Base-by-base conservation (phyloP, 1,140 invertebrate genomes). In the Spodoptera litura region DNA sequence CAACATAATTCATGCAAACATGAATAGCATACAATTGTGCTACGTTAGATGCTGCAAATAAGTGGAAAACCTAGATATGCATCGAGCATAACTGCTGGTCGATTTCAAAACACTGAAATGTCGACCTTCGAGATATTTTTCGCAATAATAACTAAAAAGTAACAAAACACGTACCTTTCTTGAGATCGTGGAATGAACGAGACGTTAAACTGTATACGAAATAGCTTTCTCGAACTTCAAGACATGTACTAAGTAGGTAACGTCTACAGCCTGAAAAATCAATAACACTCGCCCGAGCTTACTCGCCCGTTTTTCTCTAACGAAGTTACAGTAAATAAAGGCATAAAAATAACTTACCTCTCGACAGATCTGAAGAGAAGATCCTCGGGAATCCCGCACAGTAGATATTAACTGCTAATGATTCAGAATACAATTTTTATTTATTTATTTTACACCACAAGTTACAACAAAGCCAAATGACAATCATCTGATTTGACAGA, bases 251-350 rank as follows among this genome's bases (percentile, higher is more conserved):
- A 68, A 77, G 75, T 77, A 77, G 79, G 61, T 66, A 80, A 78
- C 64, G 68, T 68, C 78, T 79, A 72, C 76, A 73, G 74, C 64
- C 85, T 84, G 85, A 90, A 88, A 90, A 90, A 90, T 90, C 88
- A 88, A 90, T 90, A 90, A 88, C 86, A 86, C 70, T 82, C 61
- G 73, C 74, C 80, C 72, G 73, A 82, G 58, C 53, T 75, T 53
- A 81, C 71, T 52, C 27, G 61, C 52, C 38, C 62, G 20, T 77
- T 78, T 55, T 52, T 66, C 79, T 78, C 15, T 56, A 80, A 73
- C 10, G 25, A 66, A 76, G 4, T 49, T 73, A 35, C 9, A 38
- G 51, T 58, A 20, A 59, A 66, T 56, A 75, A 64, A 55, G 74
- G 53, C 12, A 31, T 68, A 70, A 12, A 25, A 9, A 25, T 11